A percentile compares a stretch with the other conserved stretches of the same genome.
Conservation (phyloP, 1,140 invertebrate genomes). For the Centruroides vittatus region DNA sequence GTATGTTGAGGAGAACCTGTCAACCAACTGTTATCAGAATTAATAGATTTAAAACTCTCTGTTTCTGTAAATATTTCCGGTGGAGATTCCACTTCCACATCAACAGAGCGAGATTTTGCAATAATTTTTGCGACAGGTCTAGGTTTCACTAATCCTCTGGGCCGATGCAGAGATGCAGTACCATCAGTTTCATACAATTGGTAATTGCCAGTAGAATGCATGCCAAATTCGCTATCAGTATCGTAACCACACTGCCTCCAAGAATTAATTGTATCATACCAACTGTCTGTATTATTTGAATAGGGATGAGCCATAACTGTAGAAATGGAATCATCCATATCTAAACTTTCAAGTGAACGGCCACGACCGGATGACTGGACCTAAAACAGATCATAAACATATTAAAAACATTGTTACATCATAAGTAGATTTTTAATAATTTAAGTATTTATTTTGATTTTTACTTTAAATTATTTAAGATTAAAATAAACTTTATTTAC, state of each 20-base stretch:
- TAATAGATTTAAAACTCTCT: neutral
- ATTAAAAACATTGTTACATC: too few relatives aligned
- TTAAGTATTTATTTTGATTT: too few relatives aligned
- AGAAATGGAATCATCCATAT: conserved; percentile 16
- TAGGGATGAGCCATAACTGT: conserved; percentile 15
- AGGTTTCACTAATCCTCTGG: conserved; percentile 55
- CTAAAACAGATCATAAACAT: neutral
- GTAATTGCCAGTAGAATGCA: conserved; percentile 7
- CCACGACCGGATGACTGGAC: conserved; percentile 12
- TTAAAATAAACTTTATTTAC: too few relatives aligned
- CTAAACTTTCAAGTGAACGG: conserved; percentile 13
- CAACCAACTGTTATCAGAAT: neutral
- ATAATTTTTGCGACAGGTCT: conserved; percentile 65
- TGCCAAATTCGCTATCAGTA: conserved; percentile 17
- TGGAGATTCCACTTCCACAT: neutral
- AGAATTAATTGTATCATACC: conserved; percentile 13
- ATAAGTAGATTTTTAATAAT: too few relatives aligned
- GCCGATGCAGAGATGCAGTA: conserved; percentile 69
- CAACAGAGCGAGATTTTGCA: conserved; percentile 15
- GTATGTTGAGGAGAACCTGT: neutral
- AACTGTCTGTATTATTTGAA: conserved; percentile 9
- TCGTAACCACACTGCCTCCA: conserved; percentile 71
- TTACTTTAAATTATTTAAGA: too few relatives aligned
- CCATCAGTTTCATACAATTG: conserved; percentile 27
- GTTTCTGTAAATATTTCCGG: neutral